These are phyloP conservation scores for Tineola bisselliella DNA, from an alignment of 2,888 invertebrate species.

Conservation along the genomic window DNA sequence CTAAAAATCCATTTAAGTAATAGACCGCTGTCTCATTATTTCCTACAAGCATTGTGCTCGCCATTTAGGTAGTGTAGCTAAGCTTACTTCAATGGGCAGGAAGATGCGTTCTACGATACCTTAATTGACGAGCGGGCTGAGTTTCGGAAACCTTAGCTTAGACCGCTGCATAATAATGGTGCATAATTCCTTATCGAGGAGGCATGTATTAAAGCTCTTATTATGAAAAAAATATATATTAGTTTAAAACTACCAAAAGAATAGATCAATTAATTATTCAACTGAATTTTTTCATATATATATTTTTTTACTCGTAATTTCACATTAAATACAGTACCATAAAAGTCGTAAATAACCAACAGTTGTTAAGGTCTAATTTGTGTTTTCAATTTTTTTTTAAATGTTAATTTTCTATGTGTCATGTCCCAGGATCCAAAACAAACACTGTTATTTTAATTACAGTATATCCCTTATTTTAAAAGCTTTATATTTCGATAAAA, in stretches of 20 bases:
- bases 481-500: neutral
- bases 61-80: constrained; percentile 39
- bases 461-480: neutral
- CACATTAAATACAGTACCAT: no score
- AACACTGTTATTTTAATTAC: no score
- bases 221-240: neutral
- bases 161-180: constrained; percentile 61
- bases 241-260: no score
- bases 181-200: constrained; percentile 39
- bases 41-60: constrained; percentile 38
- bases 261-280: no score
- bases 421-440: neutral
- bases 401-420: no score
- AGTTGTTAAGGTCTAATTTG: no score
- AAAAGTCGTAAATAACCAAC: no score
- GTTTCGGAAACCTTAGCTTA: constrained; percentile 63
- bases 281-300: no score
- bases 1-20: constrained; percentile 41
- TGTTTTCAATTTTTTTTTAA: no score
- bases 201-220: constrained; percentile 9
- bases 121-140: constrained; percentile 62
- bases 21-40: constrained; percentile 48
- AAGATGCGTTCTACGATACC: constrained; percentile 59
- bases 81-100: constrained; percentile 37
- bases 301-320: no score